Evolutionary conservation across 2,888 invertebrate genomes (phyloP), one percentile per base, ranked within the genome.

Genomic region (Alloscopus bannaensis): DNA sequence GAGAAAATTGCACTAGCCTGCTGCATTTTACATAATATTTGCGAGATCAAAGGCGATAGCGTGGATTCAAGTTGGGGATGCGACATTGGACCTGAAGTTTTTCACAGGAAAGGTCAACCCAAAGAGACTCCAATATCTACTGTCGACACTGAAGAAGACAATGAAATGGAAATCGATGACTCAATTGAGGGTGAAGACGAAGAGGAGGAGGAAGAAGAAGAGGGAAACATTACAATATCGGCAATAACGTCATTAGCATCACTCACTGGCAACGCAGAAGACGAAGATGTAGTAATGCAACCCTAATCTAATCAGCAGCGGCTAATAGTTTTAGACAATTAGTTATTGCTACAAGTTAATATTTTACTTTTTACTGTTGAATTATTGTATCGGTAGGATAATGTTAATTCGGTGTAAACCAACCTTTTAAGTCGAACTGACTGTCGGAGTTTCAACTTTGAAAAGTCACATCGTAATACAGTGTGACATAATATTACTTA

Each of bases 1-100:
- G 80, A 83, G 36, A 83, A 75, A 57, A 81, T 84, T 24, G 81
- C 81, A 3, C n/a, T 77, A 11, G 81, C 84, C 2, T 83, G 82
- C 62, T 81, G 78, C 22, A 83, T 83, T 60, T 77, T 84, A 8
- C 83, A 84, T 28, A 84, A 84, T 50, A 81, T 84, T 47, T 84
- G 84, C 64, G 80, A 81, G n/a, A 31, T 73, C n/a, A 62, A 81
- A 45, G 77, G 70, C 13, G 84, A 81, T 45, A 52, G 62, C 2
- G 31, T 81, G 11, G 81, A 83, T 47, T 45, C 64, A 3, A 64
- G 29, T 31, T 83, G 82, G 83, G 71, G 69, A 31, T 40, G 50
- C 26, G 77, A 77, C 31, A 55, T 83, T 3, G 68, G 66, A 20
- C 81, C 80, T 16, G 69, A 70, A 28, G 68, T 83, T 8, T 75